Percentiles rank a stretch among this genome's conserved stretches.
Evolutionary conservation across 2,888 invertebrate species (phyloP).

Genomic region (Colostygia pectinataria): DNA sequence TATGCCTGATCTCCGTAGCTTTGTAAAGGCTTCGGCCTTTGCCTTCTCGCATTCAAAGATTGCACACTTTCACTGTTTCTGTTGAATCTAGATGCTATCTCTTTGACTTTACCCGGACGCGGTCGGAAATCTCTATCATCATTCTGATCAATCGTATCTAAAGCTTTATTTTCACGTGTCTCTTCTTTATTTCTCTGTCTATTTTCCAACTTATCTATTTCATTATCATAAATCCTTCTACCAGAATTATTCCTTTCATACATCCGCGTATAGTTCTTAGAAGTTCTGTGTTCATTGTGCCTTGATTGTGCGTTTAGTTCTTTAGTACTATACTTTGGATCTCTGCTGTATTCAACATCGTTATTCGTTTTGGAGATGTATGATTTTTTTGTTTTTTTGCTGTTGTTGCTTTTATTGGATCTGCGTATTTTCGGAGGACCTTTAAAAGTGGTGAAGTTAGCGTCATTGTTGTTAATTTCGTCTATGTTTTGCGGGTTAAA

Average conservation of each 20-base stretch:
- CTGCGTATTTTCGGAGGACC: slow-evolving; percentile 58
- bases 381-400: slow-evolving; percentile 44
- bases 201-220: slow-evolving; percentile 33
- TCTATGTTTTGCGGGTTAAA: slow-evolving; percentile 63
- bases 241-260: slow-evolving; percentile 64
- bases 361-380: slow-evolving; percentile 65
- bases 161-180: slow-evolving; percentile 39
- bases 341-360: slow-evolving; percentile 70
- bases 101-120: slow-evolving; percentile 70
- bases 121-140: slow-evolving; percentile 52
- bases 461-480: slow-evolving; percentile 67
- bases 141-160: slow-evolving; percentile 40
- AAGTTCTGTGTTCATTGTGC: slow-evolving; percentile 54
- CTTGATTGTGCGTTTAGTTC: slow-evolving; percentile 45
- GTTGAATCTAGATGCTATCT: slow-evolving; percentile 73
- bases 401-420: slow-evolving; percentile 60
- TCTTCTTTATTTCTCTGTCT: slow-evolving; percentile 40
- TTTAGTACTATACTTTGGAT: slow-evolving; percentile 62
- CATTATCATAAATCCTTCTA: slow-evolving; percentile 41
- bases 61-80: slow-evolving; percentile 57
- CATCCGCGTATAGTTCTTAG: slow-evolving; percentile 54
- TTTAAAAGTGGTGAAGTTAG: slow-evolving; percentile 64
- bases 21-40: slow-evolving; percentile 83
- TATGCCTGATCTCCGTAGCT: slow-evolving; percentile 83
- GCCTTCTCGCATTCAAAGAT: slow-evolving; percentile 54